Evolutionary conservation across 2,888 invertebrate genomes (phyloP).

Genomic region (Mimas tiliae): DNA sequence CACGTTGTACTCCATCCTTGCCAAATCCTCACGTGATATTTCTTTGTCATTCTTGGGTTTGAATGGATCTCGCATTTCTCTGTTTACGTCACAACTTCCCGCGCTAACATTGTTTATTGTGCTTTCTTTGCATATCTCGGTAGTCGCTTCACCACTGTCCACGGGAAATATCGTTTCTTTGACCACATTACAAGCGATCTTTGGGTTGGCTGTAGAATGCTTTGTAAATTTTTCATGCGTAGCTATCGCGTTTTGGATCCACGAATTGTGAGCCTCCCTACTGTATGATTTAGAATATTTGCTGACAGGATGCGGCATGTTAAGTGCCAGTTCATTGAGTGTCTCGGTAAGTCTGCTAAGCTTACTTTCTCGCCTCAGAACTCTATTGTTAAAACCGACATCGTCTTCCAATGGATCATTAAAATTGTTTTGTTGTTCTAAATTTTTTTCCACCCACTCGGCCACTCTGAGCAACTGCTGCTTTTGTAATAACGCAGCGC

Average conservation of each 20-base stretch:
- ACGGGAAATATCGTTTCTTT: slow-evolving; percentile 79
- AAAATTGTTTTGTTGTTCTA: slow-evolving; percentile 79
- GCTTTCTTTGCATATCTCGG: slow-evolving; percentile 67
- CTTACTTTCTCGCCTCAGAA: slow-evolving; percentile 66
- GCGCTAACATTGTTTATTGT: slow-evolving; percentile 54
- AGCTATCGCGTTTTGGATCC: slow-evolving; percentile 56
- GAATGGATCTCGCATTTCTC: slow-evolving; percentile 58
- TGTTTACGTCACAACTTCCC: slow-evolving; percentile 56
- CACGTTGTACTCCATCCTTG: slow-evolving; percentile 91
- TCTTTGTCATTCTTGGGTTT: slow-evolving; percentile 67
- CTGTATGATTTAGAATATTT: slow-evolving; percentile 70
- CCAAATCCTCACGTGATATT: slow-evolving; percentile 85
- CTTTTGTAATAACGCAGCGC: slow-evolving; percentile 83
- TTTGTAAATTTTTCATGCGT: slow-evolving; percentile 53
- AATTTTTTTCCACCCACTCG: slow-evolving; percentile 90
- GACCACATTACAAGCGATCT: slow-evolving; percentile 58
- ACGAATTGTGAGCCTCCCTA: slow-evolving; percentile 62
- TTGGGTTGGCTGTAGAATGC: slow-evolving; percentile 45
- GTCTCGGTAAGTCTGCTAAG: slow-evolving; percentile 72
- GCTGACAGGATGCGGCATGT: slow-evolving; percentile 80
- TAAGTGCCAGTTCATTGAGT: slow-evolving; percentile 73
- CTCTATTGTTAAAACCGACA: slow-evolving; percentile 62
- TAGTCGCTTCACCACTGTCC: slow-evolving; percentile 69
- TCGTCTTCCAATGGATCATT: slow-evolving; percentile 77
- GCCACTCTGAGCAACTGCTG: slow-evolving; percentile 89